Percentiles rank a stretch among this genome's conserved stretches.
Evolutionary conservation across 2,888 invertebrate species (phyloP).

Genomic region (Hirtodrosophila alboralis): DNA sequence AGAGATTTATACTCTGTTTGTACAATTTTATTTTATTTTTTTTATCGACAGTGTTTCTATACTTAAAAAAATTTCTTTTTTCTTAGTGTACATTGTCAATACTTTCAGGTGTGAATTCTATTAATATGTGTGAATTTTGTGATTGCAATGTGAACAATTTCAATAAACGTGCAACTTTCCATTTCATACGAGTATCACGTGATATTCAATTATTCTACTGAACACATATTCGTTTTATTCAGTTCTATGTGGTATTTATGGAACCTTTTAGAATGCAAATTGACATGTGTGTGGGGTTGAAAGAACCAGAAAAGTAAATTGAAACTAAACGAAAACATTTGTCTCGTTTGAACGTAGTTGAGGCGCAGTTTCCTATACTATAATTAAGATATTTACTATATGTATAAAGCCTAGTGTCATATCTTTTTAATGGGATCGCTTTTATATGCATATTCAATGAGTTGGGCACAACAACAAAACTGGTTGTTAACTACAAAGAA

Average conservation of each 20-base stretch:
- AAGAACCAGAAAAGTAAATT: constrained; percentile 13
- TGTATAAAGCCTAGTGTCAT: constrained; percentile 1
- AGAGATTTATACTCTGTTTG: no score
- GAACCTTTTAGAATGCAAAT: constrained; percentile 22
- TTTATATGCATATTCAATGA: constrained; percentile 28
- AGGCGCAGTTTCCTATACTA: constrained; percentile 36
- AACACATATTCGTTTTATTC: neutral
- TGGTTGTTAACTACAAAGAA: constrained; percentile 6
- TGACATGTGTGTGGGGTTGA: constrained; percentile 5
- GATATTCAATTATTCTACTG: constrained; percentile 2
- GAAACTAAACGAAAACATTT: constrained; percentile 15
- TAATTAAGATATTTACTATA: no score
- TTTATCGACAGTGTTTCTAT: no score
- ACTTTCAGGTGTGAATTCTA: constrained; percentile 23
- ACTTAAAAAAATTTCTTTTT: no score
- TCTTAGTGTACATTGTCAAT: no score
- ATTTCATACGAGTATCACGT: constrained; percentile 31
- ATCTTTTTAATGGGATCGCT: constrained; percentile 15
- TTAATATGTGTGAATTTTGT: constrained; percentile 6
- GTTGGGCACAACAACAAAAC: constrained; percentile 12
- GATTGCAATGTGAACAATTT: constrained; percentile 8
- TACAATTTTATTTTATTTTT: no score
- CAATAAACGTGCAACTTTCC: constrained; percentile 4
- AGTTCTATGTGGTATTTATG: constrained; percentile 2
- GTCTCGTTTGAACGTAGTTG: neutral